These are phyloP conservation scores for Ctenochaetus hawaiiensis DNA, from an alignment of 2,797 vertebrate genomes.

Conservation along the genomic window DNA sequence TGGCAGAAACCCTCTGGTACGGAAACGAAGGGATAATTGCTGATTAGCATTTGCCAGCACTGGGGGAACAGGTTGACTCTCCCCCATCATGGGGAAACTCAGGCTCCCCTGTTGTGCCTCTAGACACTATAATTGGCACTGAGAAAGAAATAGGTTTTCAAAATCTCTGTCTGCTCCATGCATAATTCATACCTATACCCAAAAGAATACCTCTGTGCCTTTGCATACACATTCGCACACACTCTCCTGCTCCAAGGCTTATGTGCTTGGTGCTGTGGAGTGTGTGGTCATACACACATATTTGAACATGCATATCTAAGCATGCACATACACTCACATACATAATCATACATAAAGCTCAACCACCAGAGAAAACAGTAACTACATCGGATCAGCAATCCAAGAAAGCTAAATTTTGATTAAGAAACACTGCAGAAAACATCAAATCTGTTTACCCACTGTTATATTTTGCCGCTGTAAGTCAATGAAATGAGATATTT, in stretches of 20 bases:
- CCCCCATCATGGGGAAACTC: conserved; percentile 63
- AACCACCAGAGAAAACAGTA: conserved; percentile 10
- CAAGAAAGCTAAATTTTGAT: conserved; percentile 12
- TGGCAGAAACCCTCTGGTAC: conserved; percentile 53
- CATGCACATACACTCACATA: neutral
- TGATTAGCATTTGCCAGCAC: conserved; percentile 78
- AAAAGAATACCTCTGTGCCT: conserved; percentile 69
- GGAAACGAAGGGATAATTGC: conserved; percentile 77
- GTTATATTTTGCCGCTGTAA: neutral
- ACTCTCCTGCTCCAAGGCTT: conserved; percentile 37
- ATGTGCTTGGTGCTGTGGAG: conserved; percentile 23
- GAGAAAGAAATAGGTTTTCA: conserved; percentile 81
- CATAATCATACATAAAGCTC: conserved; percentile 5
- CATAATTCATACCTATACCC: conserved; percentile 81
- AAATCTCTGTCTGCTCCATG: conserved; percentile 73
- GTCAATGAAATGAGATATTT: conserved; percentile 16
- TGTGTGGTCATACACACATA: conserved; percentile 10
- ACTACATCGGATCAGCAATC: conserved; percentile 2
- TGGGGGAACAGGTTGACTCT: conserved; percentile 73
- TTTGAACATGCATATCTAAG: conserved; percentile 8
- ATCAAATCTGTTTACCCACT: conserved; percentile 24
- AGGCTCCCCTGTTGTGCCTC: conserved; percentile 73
- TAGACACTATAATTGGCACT: conserved; percentile 81
- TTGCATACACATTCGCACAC: conserved; percentile 55
- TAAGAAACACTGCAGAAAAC: conserved; percentile 17